Evolutionary conservation across 1,140 invertebrate genomes (phyloP).

Genomic region (Antheraea pernyi): DNA sequence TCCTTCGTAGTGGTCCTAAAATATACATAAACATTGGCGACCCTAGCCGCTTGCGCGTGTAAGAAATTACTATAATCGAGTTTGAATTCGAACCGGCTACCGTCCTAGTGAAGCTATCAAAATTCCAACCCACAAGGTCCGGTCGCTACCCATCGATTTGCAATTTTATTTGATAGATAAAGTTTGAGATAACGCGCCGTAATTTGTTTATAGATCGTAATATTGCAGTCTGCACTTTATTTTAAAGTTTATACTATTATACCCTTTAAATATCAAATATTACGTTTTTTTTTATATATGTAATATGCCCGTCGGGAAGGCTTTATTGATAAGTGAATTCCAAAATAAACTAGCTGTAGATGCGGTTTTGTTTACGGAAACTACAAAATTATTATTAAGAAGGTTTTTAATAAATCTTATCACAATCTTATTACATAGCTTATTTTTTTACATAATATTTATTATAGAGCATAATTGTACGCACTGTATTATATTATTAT

Average conservation of each 20-base stretch:
- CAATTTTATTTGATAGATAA: constrained; percentile 8
- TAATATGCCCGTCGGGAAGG: too few relatives aligned
- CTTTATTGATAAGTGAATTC: too few relatives aligned
- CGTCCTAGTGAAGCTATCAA: constrained; percentile 29
- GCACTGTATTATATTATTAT: too few relatives aligned
- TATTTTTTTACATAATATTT: too few relatives aligned
- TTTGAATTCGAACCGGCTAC: constrained; percentile 42
- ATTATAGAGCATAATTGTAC: too few relatives aligned
- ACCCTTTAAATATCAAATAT: too few relatives aligned
- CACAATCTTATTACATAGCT: too few relatives aligned
- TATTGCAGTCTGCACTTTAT: neutral
- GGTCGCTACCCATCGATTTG: neutral
- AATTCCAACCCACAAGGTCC: constrained; percentile 18
- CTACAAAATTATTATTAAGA: too few relatives aligned
- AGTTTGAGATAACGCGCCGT: neutral
- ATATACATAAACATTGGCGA: neutral
- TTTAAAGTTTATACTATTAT: neutral
- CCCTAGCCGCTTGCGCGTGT: constrained; percentile 22
- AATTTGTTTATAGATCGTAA: neutral
- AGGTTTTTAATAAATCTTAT: too few relatives aligned
- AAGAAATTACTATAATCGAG: constrained; percentile 67
- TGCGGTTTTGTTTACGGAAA: too few relatives aligned
- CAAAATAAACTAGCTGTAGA: too few relatives aligned
- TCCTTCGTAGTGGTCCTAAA: neutral
- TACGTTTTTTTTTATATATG: too few relatives aligned